Evolutionary conservation across 1,140 invertebrate genomes (phyloP).

Genomic region (Drosophila pachea): DNA sequence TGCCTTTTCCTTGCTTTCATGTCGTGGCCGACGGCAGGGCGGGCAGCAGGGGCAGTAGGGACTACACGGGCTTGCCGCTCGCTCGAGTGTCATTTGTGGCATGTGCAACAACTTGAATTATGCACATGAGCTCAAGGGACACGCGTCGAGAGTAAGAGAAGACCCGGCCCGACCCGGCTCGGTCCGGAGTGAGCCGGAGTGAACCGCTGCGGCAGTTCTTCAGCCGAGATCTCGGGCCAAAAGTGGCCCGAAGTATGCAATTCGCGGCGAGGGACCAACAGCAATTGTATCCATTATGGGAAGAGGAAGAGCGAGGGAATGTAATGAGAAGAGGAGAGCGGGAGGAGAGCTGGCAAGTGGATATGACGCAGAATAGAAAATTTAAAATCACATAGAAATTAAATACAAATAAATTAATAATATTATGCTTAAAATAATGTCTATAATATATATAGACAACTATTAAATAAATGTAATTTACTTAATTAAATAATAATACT

Average conservation of each 20-base stretch:
- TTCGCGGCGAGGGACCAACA: conserved; percentile 44
- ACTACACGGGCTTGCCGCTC: conserved; percentile 13
- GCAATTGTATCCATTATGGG: conserved; percentile 42
- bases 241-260: conserved; percentile 35
- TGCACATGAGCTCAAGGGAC: conserved; percentile 56
- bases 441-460: no score
- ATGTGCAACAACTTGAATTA: conserved; percentile 77
- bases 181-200: conserved; percentile 1
- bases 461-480: no score
- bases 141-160: conserved; percentile 5
- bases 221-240: background rate
- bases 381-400: no score
- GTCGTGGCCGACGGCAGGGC: conserved; percentile 47
- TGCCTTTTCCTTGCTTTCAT: conserved; percentile 73
- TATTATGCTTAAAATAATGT: no score
- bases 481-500: no score
- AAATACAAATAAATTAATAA: no score
- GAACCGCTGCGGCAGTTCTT: background rate
- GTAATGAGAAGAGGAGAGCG: background rate
- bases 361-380: background rate
- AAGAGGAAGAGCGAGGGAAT: background rate
- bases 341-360: background rate
- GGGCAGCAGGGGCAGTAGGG: conserved; percentile 8
- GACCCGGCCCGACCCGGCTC: background rate
- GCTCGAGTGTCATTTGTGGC: conserved; percentile 65